These are phyloP conservation scores for Microcebus lehilahytsara DNA, from an alignment of 2,113 vertebrate genomes.

Conservation along the genomic window DNA sequence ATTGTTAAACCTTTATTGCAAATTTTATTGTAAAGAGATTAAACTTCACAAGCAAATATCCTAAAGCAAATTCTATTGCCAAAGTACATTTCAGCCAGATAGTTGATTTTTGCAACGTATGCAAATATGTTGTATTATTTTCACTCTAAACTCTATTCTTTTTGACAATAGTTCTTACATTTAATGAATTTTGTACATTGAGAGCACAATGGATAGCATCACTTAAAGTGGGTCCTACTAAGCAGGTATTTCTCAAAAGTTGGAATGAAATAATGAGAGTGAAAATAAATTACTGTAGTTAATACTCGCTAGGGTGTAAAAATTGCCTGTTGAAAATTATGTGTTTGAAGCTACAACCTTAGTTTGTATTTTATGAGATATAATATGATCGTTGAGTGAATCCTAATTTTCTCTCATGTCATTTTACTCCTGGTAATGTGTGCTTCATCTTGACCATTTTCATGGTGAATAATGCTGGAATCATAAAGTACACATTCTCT, in stretches of 20 bases:
- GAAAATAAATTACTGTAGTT: slow-evolving; percentile 56
- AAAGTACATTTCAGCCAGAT: not conserved
- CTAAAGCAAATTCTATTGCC: not conserved
- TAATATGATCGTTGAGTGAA: slow-evolving; percentile 46
- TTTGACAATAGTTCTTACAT: not conserved
- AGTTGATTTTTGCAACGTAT: not conserved
- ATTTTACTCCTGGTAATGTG: slow-evolving; percentile 44
- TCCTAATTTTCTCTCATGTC: slow-evolving; percentile 61
- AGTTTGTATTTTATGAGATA: slow-evolving; percentile 36
- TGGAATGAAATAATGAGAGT: not conserved
- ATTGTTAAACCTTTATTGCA: not conserved
- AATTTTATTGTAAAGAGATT: not conserved
- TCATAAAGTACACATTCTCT: slow-evolving; percentile 39
- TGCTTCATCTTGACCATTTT: slow-evolving; percentile 55
- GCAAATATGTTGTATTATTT: not conserved
- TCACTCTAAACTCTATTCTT: not conserved
- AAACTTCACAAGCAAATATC: not conserved
- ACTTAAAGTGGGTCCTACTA: not conserved
- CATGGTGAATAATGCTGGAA: slow-evolving; percentile 43
- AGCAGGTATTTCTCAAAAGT: slow-evolving; percentile 21
- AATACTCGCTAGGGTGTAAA: slow-evolving; percentile 36
- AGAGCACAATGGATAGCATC: not conserved
- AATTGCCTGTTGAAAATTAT: slow-evolving; percentile 58
- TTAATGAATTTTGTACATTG: not conserved
- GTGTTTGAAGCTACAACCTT: slow-evolving; percentile 58